A percentile compares a stretch with the other conserved stretches of the same genome.
Evolutionary conservation across 2,888 invertebrate species (phyloP).

Genomic region (Epinotia brunnichana): DNA sequence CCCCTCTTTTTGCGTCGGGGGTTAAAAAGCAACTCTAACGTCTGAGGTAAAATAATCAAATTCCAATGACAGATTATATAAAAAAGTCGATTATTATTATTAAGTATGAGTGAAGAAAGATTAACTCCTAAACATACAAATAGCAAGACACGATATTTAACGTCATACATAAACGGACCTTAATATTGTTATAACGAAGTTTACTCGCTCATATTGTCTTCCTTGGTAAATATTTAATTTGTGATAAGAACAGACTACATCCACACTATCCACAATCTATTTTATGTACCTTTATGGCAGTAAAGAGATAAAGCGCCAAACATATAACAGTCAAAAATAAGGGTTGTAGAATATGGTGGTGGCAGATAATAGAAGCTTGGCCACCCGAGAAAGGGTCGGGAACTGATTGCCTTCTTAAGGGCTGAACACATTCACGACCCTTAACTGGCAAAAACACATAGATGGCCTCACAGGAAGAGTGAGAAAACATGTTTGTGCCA

Average conservation of each 20-base stretch:
- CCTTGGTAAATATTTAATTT: background rate
- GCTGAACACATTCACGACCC: constrained; percentile 32
- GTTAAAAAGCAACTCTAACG: too few relatives aligned
- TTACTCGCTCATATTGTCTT: background rate
- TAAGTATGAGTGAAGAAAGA: background rate
- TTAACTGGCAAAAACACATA: too few relatives aligned
- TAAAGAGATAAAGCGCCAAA: constrained; percentile 17
- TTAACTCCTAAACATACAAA: background rate
- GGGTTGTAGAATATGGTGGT: constrained; percentile 49
- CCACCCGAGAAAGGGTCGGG: constrained; percentile 44
- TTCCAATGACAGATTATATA: too few relatives aligned
- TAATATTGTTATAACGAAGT: background rate
- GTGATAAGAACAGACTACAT: background rate
- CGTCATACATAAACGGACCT: background rate
- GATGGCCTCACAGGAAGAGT: too few relatives aligned
- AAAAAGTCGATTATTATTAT: too few relatives aligned
- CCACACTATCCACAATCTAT: background rate
- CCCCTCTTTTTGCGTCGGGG: too few relatives aligned
- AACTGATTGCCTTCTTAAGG: constrained; percentile 44
- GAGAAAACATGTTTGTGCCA: too few relatives aligned
- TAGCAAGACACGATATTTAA: background rate
- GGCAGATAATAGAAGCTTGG: constrained; percentile 51
- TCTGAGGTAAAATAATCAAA: too few relatives aligned
- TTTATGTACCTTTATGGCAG: background rate
- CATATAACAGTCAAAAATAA: constrained; percentile 36